Conservation (phyloP, 2,797 vertebrate species). For the Cirrhinus molitorella region DNA sequence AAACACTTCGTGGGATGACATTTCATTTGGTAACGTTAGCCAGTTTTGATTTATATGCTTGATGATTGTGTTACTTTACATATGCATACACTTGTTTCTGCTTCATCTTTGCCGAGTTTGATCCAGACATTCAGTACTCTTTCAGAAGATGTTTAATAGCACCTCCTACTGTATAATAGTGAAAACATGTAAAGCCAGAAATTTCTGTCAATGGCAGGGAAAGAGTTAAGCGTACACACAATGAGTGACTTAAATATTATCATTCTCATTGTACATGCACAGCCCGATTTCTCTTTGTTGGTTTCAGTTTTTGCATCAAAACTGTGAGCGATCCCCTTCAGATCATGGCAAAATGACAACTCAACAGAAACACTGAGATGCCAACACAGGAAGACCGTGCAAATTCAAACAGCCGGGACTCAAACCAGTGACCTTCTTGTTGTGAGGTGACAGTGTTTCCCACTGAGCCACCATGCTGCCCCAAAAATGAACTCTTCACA, state of each 20-base stretch:
- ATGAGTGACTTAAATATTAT: too few species aligned
- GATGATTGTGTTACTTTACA: neutral
- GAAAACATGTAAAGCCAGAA: neutral
- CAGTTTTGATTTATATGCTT: too few species aligned
- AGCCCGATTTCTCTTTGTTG: too few species aligned
- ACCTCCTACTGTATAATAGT: too few species aligned
- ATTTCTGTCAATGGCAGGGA: neutral
- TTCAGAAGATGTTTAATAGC: neutral
- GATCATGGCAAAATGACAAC: neutral
- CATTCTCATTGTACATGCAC: too few species aligned
- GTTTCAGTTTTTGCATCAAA: too few species aligned
- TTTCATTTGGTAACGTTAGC: neutral
- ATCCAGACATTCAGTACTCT: neutral
- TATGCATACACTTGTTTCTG: neutral
- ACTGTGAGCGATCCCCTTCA: neutral
- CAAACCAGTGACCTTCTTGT: conserved; percentile 2
- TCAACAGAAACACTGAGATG: neutral
- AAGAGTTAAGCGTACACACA: too few species aligned
- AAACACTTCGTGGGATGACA: neutral
- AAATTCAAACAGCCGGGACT: neutral
- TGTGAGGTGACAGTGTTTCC: neutral
- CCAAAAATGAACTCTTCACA: neutral
- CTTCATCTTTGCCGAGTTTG: too few species aligned
- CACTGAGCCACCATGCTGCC: conserved; percentile 1
- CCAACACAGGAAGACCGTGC: neutral